Base-by-base conservation (phyloP, 2,888 invertebrate species). In the Myopa tessellatipennis region DNA sequence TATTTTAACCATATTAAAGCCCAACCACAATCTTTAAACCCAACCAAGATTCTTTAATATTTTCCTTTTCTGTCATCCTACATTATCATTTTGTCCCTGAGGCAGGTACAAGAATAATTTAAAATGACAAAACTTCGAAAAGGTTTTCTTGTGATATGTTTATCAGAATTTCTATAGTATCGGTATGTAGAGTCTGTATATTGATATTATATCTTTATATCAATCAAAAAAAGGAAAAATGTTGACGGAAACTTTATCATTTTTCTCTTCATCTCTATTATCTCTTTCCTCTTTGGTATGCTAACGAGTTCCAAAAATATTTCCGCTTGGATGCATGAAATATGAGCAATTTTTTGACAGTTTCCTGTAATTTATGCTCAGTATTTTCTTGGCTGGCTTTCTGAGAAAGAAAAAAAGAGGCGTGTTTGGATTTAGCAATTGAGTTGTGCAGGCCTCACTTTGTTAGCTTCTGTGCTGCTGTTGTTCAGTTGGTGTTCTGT, bases 241-340 rank as follows among this genome's bases (percentile, higher is more conserved):
- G 10, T 45, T 45, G 7, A 6, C 3, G 45, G 45, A 45, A 45
- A 45, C 45, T 10, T 45, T 45, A 45, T 45, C 45, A 6, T 6
- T 6, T 45, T 45, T 45, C 7, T 55, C 55, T 55, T n/a, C 55
- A 55, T 55, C 10, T n/a, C n/a, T 55, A 8, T n/a, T 55, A 6
- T 55, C 55, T 55, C 55, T 16, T n/a, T 55, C 55, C 55, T 55
- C 55, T 55, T 55, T 55, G 55, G 10, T 55, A 55, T 60, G 69
- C 55, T 74, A 77, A 77, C 68, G 72, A 74, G 68, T 63, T 79
- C 50, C 70, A 50, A 74, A 78, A 77, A 52, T 70, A 75, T 77
- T 72, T 74, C 65, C 77, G 45, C 61, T 77, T 61, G 74, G 71
- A 74, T 74, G 71, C 74, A 70, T 67, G 71, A 69, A 77, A 77